Conservation (phyloP, 2,797 vertebrate genomes). For the Mus caroli region DNA sequence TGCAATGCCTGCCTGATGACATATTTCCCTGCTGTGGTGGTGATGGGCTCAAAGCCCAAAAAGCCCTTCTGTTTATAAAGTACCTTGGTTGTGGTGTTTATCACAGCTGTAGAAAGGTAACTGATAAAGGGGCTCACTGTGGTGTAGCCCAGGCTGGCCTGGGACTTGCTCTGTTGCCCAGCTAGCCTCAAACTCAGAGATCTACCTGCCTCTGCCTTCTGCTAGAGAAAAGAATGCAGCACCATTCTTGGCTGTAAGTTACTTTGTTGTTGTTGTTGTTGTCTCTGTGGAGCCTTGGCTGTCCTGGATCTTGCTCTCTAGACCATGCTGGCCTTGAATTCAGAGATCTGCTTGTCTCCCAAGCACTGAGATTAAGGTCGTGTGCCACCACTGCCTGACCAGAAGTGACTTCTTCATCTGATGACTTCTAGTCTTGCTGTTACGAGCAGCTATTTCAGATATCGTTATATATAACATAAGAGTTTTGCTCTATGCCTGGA, state of each 20-base stretch:
- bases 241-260: not conserved
- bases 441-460: not conserved
- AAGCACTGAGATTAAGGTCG: not conserved
- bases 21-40: not conserved
- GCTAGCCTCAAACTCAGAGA: not conserved
- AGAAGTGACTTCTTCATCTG: not conserved
- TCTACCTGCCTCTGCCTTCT: not conserved
- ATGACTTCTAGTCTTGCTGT: constrained; percentile 33
- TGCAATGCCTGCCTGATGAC: not conserved
- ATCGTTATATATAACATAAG: not conserved
- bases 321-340: not conserved
- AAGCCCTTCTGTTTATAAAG: not conserved
- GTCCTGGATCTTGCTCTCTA: not conserved
- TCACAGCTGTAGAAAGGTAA: not conserved
- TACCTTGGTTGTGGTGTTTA: too few relatives aligned
- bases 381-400: not conserved
- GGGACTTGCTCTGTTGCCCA: too few relatives aligned
- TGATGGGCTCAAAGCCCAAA: not conserved
- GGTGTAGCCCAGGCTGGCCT: not conserved
- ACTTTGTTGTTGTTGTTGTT: not conserved
- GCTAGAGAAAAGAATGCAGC: not conserved
- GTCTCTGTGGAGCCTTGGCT: not conserved
- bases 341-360: not conserved
- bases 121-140: not conserved
- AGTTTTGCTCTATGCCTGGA: constrained; percentile 30